Evolutionary conservation across 2,888 invertebrate genomes (phyloP), one percentile per base, ranked within the genome.

Genomic region (Boloria selene): DNA sequence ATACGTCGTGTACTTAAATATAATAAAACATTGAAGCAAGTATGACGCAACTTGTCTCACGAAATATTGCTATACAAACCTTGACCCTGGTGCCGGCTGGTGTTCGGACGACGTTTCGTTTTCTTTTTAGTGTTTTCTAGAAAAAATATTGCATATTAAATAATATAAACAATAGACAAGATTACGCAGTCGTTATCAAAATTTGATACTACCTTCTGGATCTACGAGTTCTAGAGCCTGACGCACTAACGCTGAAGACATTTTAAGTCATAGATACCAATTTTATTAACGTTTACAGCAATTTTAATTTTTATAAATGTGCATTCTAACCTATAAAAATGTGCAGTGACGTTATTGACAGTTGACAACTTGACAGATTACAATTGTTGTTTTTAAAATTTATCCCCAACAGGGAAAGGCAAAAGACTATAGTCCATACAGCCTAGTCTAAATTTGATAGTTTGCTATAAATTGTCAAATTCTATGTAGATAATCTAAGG

Each of bases 231-330:
- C 93, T 67, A 94, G 86, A 74, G 94, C 93, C 76, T 93, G 90
- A 73, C 92, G 90, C 54, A 94, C 86, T 79, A 94, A 84, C 61
- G 93, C 90, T 77, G 92, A 87, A 82, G 94, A 94, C 94, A 94
- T 94, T 83, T 86, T 88, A 85, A 67, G 74, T 74, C 66, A 65
- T 54, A 53, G 52, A 52, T 64, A 59, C 47, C 50, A 70, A 70
- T 68, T 73, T 76, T 16, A 56, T 56, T 81, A 75, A 74, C 87
- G 87, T 87, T 59, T 59, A 49, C 49, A 14, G 3, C 14, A 14
- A 49, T 31, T 50, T 50, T 50, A 14, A 49, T 31, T 50, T 50
- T 50, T 13, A 31, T 38, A 31, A 49, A 50, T 38, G 47, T 31
- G n/a, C 52, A 58, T 44, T 45, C 4, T 59, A 59, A 59, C 59